These are phyloP conservation scores for Talpa occidentalis DNA, from an alignment of 2,113 vertebrate genomes.

Conservation along the genomic window DNA sequence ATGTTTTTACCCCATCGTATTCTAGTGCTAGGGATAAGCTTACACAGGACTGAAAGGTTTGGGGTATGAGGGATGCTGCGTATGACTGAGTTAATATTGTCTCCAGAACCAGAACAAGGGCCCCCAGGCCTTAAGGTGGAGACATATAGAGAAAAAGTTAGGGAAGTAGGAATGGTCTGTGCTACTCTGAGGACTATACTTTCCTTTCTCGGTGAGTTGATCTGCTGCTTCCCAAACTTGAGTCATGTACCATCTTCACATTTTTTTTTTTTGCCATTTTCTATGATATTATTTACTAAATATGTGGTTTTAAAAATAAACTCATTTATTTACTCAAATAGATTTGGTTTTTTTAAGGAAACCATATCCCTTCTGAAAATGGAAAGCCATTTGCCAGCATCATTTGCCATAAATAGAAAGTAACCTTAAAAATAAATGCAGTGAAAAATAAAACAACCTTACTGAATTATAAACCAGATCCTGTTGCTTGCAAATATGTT, in stretches of 20 bases:
- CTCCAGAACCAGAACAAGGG: background rate
- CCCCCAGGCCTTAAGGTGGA: background rate
- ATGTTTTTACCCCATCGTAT: background rate
- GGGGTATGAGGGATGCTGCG: background rate
- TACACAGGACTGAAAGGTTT: background rate
- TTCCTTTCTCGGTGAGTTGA: background rate
- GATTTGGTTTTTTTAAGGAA: conserved; percentile 15
- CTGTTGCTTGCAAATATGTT: conserved; percentile 26
- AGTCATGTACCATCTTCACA: background rate
- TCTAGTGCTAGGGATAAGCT: background rate
- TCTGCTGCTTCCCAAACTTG: background rate
- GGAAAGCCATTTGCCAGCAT: background rate
- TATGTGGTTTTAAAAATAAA: background rate
- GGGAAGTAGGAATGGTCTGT: background rate
- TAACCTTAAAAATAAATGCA: conserved; percentile 36
- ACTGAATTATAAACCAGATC: background rate
- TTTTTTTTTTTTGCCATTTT: background rate
- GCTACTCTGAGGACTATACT: background rate
- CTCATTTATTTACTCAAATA: background rate
- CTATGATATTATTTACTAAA: conserved; percentile 8
- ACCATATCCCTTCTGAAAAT: background rate
- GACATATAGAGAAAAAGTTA: background rate
- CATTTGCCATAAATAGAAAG: background rate
- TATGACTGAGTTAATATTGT: background rate
- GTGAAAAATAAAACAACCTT: conserved; percentile 18